Evolutionary conservation across 2,113 vertebrate species (phyloP), one percentile per base, ranked within the genome.

Genomic region (Corythaeola cristata): DNA sequence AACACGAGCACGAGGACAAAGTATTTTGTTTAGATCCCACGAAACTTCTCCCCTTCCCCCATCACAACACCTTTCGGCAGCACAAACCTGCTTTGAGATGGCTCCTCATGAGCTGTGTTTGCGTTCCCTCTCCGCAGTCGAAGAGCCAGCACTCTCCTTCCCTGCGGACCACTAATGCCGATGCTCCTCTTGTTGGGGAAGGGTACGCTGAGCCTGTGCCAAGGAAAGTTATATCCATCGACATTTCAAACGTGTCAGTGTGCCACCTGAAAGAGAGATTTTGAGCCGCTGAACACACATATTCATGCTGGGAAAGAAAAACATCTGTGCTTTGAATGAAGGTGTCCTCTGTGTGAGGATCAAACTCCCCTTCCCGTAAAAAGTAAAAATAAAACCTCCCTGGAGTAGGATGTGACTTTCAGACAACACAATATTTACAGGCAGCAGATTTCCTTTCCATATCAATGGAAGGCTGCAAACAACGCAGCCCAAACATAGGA

Each of bases 91-190:
- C 98, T 94, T 97, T 96, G 16, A 99, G 98, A 1, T 97, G 98
- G 94, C 99, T 99, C 97, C 95, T 99, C 99, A 99, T 99, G 53
- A 99, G 95, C 37, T 99, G 99, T 0, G 99, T 99, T 92, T 99
- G 99, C 1, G 99, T 99, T 3, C 99, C 99, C 59, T 99, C 99
- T 3, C 99, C 99, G 63, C 99, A 99, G 97, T 99, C 99, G n/a
- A 99, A 99, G 52, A 99, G 98, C 99, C 99, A 99, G 83, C 98
- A 99, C 12, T 99, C 98, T 14, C 99, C 99, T 21, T 99, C 98
- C 21, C 97, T 93, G 47, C 99, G 98, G n/a, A 99, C 97, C 68
- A 98, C 99, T 27, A 99, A 79, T 0, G 99, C 99, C 5, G 99
- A 98, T 1, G 99, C 98, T 1, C 99, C 99, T 58, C 99, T 97